phyloP scores from a whole-genome alignment of 2,888 invertebrate genomes.

The Apamea sordens region DNA sequence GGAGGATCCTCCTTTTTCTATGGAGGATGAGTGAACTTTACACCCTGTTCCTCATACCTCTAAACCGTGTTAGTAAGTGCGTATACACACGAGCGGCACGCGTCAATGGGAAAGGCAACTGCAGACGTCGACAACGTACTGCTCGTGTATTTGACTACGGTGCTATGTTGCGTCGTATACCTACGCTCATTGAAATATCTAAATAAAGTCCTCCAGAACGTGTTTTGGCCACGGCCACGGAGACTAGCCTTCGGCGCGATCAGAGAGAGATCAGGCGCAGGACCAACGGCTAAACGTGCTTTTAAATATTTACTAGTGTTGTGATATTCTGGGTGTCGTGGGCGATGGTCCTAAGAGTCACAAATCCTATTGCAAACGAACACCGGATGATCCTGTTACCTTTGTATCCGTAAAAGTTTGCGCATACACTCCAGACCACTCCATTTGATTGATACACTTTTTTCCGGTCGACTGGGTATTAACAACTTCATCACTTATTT shows the following conservation, averaged over 20 bases:
- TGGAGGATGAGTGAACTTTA: too few relatives aligned
- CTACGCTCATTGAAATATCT: background rate
- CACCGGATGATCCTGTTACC: constrained; percentile 34
- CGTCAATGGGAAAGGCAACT: background rate
- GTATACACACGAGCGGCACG: background rate
- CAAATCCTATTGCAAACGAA: constrained; percentile 25
- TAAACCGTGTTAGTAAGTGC: background rate
- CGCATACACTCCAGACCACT: constrained; percentile 37
- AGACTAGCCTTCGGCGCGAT: too few relatives aligned
- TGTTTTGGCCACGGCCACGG: too few relatives aligned
- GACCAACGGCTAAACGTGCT: too few relatives aligned
- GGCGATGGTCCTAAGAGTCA: background rate
- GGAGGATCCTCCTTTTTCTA: too few relatives aligned
- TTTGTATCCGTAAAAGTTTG: constrained; percentile 26
- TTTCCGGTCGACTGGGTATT: constrained; percentile 32
- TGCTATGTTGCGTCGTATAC: background rate
- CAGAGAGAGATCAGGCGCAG: too few relatives aligned
- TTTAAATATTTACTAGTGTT: background rate
- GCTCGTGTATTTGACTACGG: background rate
- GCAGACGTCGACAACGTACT: background rate
- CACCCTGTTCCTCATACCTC: too few relatives aligned
- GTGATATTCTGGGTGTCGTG: background rate
- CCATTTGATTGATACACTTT: constrained; percentile 49
- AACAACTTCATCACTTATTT: constrained; percentile 43
- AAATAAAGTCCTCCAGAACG: too few relatives aligned